Conservation (phyloP, 1,140 invertebrate genomes). For the Zaprionus vittiger region DNA sequence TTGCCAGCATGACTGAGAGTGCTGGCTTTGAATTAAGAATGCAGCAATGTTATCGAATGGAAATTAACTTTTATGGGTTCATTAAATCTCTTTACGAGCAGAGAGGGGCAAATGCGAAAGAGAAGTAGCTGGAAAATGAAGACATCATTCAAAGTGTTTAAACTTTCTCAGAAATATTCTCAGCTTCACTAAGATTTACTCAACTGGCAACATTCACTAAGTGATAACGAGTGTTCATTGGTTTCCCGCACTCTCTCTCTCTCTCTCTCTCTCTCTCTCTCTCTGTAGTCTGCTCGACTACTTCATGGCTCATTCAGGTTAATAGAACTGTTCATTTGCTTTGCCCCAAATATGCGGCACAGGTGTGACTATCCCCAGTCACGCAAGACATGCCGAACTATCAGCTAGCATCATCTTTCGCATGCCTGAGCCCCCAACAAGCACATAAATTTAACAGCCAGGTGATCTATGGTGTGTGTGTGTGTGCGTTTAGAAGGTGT, state of each 20-base stretch:
- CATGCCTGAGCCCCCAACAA: conserved; percentile 44
- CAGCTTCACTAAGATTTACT: background rate
- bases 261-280: background rate
- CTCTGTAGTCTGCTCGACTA: background rate
- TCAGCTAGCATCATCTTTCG: conserved; percentile 45
- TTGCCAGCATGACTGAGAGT: background rate
- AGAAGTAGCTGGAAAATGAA: background rate
- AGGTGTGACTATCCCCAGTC: conserved; percentile 28
- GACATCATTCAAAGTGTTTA: too few species aligned
- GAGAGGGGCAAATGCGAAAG: background rate
- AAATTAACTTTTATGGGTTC: conserved; percentile 10
- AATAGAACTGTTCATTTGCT: conserved; percentile 35
- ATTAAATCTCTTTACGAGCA: background rate
- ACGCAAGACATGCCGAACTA: conserved; percentile 28
- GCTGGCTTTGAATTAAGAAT: background rate
- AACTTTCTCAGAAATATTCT: background rate
- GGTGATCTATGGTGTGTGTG: conserved; percentile 61
- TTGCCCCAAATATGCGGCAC: background rate
- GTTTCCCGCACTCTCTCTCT: background rate
- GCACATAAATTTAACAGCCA: conserved; percentile 68
- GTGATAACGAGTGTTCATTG: conserved; percentile 6
- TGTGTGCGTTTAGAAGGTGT: conserved; percentile 7
- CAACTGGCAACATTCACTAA: background rate
- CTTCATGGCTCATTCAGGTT: conserved; percentile 14
- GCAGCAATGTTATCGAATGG: background rate